These are phyloP conservation scores for Tanypteryx hageni DNA, from an alignment of 2,888 invertebrate species.

Conservation along the genomic window DNA sequence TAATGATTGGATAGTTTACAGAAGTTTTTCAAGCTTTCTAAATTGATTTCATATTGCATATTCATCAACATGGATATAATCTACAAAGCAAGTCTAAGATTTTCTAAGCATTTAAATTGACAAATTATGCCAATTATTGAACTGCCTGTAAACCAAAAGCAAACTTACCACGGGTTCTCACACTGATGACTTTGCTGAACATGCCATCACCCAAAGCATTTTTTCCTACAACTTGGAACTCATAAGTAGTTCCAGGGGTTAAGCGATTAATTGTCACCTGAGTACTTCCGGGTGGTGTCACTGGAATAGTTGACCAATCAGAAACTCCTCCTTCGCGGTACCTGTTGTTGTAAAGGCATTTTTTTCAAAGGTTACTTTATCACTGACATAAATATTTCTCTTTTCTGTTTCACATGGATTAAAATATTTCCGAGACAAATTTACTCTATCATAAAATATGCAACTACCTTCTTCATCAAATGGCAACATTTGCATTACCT, in stretches of 20 bases:
- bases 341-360: conserved; percentile 72
- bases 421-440: too few species aligned
- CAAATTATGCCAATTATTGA: neutral
- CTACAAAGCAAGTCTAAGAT: conserved; percentile 51
- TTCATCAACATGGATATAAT: neutral
- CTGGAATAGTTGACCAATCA: conserved; percentile 95
- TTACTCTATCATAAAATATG: too few species aligned
- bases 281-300: conserved; percentile 94
- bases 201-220: conserved; percentile 96
- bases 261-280: conserved; percentile 92
- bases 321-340: conserved; percentile 91
- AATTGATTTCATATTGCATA: conserved; percentile 14
- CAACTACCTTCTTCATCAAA: too few species aligned
- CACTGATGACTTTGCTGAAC: conserved; percentile 95
- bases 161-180: conserved; percentile 90
- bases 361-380: too few species aligned
- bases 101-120: conserved; percentile 40
- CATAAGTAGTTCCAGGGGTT: conserved; percentile 93
- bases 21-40: conserved; percentile 48
- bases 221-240: conserved; percentile 97
- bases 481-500: too few species aligned
- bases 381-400: too few species aligned
- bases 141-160: neutral
- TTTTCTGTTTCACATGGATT: too few species aligned
- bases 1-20: conserved; percentile 36